Evolutionary conservation across 2,113 vertebrate genomes (phyloP).

Genomic region (Euleptes europaea): DNA sequence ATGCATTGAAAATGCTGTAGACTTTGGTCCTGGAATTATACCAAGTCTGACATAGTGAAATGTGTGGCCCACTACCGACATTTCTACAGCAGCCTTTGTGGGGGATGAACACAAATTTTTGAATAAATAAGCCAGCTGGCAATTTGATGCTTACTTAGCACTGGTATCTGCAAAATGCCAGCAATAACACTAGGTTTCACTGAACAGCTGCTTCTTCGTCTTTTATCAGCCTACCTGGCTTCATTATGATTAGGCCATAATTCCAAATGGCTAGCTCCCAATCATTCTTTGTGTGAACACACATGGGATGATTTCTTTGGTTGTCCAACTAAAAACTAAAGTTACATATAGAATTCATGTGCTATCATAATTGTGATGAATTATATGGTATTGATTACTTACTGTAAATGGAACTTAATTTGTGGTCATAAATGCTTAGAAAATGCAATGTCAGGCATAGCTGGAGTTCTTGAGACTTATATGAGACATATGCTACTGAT

Average conservation of each 20-base stretch:
- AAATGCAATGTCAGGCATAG: neutral
- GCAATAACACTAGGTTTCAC: neutral
- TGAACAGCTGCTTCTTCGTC: constrained; percentile 11
- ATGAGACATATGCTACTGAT: neutral
- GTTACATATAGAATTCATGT: neutral
- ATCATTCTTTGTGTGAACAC: neutral
- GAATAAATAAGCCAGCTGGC: constrained; percentile 7
- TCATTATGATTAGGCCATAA: neutral
- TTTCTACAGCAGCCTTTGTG: neutral
- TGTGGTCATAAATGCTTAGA: neutral
- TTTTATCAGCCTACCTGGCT: neutral
- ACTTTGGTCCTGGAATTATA: neutral
- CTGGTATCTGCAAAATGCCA: neutral
- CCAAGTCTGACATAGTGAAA: neutral
- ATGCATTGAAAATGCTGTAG: neutral
- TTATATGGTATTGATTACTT: neutral
- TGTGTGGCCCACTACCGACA: neutral
- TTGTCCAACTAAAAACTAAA: neutral
- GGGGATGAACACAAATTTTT: neutral
- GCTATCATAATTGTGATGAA: neutral
- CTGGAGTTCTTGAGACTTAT: neutral
- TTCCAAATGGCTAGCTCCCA: neutral
- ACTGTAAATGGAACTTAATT: neutral
- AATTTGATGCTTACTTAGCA: neutral
- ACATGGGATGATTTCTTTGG: neutral